Evolutionary conservation across 2,113 vertebrate genomes (phyloP).

Genomic region (Ctenomys sociabilis): DNA sequence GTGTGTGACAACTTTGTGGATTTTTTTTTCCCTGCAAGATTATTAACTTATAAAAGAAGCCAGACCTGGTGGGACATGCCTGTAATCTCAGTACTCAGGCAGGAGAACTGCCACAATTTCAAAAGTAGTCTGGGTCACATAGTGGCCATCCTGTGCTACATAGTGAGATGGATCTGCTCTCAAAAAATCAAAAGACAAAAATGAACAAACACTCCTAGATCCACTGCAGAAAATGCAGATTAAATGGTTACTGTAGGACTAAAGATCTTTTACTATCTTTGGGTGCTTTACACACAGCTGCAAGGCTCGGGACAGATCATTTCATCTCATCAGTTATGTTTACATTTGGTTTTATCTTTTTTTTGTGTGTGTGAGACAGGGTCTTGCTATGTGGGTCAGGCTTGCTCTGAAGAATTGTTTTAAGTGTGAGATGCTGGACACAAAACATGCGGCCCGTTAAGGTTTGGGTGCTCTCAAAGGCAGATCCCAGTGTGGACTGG

Average conservation of each 20-base stretch:
- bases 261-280: constrained; percentile 11
- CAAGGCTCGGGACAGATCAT: not conserved
- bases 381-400: not conserved
- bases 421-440: not conserved
- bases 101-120: not conserved
- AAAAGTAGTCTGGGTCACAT: not conserved
- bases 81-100: not conserved
- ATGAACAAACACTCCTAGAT: not conserved
- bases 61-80: not conserved
- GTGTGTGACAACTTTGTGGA: not conserved
- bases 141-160: not conserved
- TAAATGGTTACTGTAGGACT: not conserved
- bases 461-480: not conserved
- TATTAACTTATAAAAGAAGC: constrained; percentile 30
- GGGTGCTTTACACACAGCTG: not conserved
- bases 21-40: constrained; percentile 20
- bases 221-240: not conserved
- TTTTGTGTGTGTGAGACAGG: not conserved
- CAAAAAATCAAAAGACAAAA: not conserved
- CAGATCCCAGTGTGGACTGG: not conserved
- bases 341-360: not conserved
- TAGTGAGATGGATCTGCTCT: not conserved
- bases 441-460: not conserved
- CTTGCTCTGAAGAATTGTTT: not conserved
- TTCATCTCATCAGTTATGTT: constrained; percentile 46